These are phyloP conservation scores for Electrophaes corylata DNA, from an alignment of 2,888 invertebrate genomes.

Conservation along the genomic window DNA sequence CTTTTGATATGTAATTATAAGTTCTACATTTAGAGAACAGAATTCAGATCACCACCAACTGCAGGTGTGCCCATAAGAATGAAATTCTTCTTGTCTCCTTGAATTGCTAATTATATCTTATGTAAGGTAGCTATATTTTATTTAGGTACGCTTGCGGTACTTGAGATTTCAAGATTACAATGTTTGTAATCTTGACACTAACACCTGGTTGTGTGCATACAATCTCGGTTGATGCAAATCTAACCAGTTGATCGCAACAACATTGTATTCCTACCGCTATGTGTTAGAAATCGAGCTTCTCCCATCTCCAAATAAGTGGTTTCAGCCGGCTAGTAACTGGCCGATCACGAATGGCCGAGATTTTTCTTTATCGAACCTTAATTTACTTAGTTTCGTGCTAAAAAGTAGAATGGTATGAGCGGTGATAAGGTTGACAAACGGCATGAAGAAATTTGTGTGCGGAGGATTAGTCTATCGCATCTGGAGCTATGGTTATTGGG, in stretches of 20 bases:
- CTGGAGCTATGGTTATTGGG: too few relatives aligned
- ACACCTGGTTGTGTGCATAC: neutral
- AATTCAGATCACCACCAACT: too few relatives aligned
- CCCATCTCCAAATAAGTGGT: slow-evolving; percentile 4
- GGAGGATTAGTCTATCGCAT: neutral
- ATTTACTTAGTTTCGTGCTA: neutral
- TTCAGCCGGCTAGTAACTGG: neutral
- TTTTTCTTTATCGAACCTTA: neutral
- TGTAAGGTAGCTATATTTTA: too few relatives aligned
- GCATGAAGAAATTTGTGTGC: neutral
- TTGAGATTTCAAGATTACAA: neutral
- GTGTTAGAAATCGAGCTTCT: neutral
- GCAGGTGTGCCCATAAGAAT: too few relatives aligned
- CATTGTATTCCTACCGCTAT: neutral
- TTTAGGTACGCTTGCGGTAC: too few relatives aligned
- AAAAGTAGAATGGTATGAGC: neutral
- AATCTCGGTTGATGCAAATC: neutral
- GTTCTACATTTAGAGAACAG: too few relatives aligned
- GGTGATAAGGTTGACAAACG: neutral
- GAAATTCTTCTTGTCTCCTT: too few relatives aligned
- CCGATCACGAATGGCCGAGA: neutral
- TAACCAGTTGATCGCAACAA: slow-evolving; percentile 2
- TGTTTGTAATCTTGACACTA: neutral
- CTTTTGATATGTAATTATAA: too few relatives aligned
- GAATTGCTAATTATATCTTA: too few relatives aligned